Base-by-base conservation (phyloP, 2,113 vertebrate genomes). In the Chaetorhynchus papuensis region DNA sequence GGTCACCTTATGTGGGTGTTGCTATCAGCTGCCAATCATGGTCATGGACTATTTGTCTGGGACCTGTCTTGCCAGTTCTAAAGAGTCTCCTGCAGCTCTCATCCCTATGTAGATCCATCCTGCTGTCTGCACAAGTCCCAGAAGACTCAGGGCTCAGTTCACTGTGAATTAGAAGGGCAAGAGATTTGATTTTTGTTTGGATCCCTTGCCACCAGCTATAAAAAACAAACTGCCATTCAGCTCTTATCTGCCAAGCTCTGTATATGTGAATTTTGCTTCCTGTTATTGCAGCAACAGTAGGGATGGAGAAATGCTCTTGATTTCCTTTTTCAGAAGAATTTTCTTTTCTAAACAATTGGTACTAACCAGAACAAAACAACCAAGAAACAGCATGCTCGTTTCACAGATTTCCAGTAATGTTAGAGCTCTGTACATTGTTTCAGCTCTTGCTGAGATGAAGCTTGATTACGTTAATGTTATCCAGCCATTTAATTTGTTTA, bases 271-370 rank as follows among this genome's bases (percentile, higher is more conserved):
- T 97, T 97, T 97, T 93, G 93, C 91, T 98, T 98, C 98, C 98
- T 98, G 98, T 98, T 98, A 97, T 98, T 98, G 97, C 97, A 96
- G 95, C 63, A 94, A 93, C 68, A 0, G 47, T 91, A 90, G 94
- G 96, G 97, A 97, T 97, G 97, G 97, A 98, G 97, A 97, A 98
- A 98, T 19, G 78, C 91, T 98, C 94, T 96, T 82, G 60, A 97
- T 98, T 98, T 98, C 98, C 98, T 98, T 97, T 97, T 96, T 94
- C 92, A 95, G 92, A 87, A 87, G 94, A 96, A 96, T 97, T 98
- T 97, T 98, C 97, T 96, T 97, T 97, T 92, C 97, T 95, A 98
- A 98, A 98, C 98, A 98, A 98, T 98, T 95, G 97, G 83, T 95
- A 94, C 86, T 93, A 96, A 96, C 96, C 92, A 98, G 97, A 98